Evolutionary conservation across 2,113 vertebrate genomes (phyloP), one percentile per base, ranked within the genome.

Genomic region (Falcunculus frontatus): DNA sequence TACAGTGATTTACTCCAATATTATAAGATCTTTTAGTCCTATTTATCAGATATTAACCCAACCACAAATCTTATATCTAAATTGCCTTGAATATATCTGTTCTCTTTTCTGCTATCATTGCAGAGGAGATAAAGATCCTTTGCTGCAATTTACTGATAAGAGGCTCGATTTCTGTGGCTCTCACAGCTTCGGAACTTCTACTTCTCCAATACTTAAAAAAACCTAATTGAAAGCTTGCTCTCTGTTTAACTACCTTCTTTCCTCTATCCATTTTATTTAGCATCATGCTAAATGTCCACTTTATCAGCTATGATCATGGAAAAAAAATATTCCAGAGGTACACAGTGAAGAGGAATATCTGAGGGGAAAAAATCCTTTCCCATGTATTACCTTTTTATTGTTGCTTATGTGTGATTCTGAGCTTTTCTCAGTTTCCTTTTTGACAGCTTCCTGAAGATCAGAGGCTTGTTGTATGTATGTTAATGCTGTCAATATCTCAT

Each of bases 381-480:
- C 55, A 59, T 15, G 17, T 78, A 46, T 83, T 97, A 97, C 96
- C 97, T 94, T 95, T 96, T 81, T 74, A 67, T 69, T 55, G 29
- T 80, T 77, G 32, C 44, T 80, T 41, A 81, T 47, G 16, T 22
- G 32, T 30, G 84, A 77, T 59, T 62, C 78, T 49, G 68, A 87
- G 65, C 19, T 93, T 80, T 90, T 94, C 59, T 46, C 23, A 32
- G 29, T 76, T 93, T 97, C 87, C 57, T 95, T 98, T 97, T 73
- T 97, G 83, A 94, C 62, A 41, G 94, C 93, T 91, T 97, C 89
- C 87, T 98, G 98, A 62, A 98, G 96, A 65, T 98, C 98, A 90
- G 97, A 96, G 65, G 98, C 98, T 94, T 98, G 98, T 44, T 98
- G 97, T 7, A 98, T 47, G 7, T 98, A 98, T 39, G 92, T 95